Base-by-base conservation (phyloP, 2,113 vertebrate species). In the Corythornis vintsioides region DNA sequence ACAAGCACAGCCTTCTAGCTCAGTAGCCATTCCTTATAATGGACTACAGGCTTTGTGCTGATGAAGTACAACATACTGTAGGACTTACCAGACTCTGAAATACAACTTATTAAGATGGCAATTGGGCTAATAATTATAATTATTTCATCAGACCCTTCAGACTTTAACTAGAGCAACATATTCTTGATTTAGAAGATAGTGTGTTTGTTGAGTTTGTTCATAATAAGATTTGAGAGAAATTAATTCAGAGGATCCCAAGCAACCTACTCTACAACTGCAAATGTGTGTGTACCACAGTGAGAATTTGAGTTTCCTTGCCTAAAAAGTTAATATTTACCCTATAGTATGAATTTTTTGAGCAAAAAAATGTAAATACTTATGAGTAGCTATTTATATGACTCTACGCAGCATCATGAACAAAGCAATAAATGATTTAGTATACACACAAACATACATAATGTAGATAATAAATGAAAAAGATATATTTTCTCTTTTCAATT, bases 291-390 rank as follows among this genome's bases (percentile, higher is more conserved):
- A 43, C 9, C 2, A 52, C 24, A 40, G 9, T 11, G 7, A 31
- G 26, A 86, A 43, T 79, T 33, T 35, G 42, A 67, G 26, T 55
- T 56, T 60, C 9, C 63, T 45, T 72, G 21, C 42, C 66, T 31
- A 45, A 24, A 11, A 9, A 83, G 31, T 18, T 43, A 63, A 53
- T 20, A 5, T 33, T 86, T 82, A 11, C 6, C 24, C 3, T 67
- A 9, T 6, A 43, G 1, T 9, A 59, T 4, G 10, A 60, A 17
- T 1, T 1, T 45, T 61, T 71, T 24, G 10, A 15, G 8, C 6
- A 3, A 52, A 55, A 83, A 83, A 60, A 28, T 8, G 0, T 40
- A 77, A 89, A 29, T 28, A 1, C 9, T 84, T 52, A 21, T 3
- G 2, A 31, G 6, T 19, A 73, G 6, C 19, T 67, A 75, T 40